Base-by-base conservation (phyloP, 92 coral and sea anemone genomes). In the Virgularia gustaviana region DNA sequence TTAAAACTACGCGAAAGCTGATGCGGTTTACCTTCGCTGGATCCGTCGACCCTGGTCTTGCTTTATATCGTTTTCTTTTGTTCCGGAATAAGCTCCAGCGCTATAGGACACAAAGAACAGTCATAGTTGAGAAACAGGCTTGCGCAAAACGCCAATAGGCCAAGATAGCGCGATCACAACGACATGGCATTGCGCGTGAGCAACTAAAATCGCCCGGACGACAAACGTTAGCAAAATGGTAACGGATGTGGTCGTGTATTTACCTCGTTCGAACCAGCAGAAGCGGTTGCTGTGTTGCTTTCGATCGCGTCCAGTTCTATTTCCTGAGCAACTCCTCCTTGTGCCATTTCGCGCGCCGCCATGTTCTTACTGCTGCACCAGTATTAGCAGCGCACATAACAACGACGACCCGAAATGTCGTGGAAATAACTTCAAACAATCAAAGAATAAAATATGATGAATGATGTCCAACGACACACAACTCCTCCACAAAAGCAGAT, bases 251-350 rank as follows among this genome's bases (percentile, higher is more conserved):
- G 19, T 10, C 43, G 1, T 29, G 9, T 49, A 68, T 68, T 68
- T 68, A 68, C 75, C 75, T 68, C 75, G n/a, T 68, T 68, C 32
- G 75, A 68, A 47, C 53, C 61, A 49, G 57, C 75, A 68, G 75
- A 68, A 68, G 20, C 36, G 15, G 61, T 61, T n/a, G 75, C 51
- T 35, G 16, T 16, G 8, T 68, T 55, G 51, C 35, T 30, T 68
- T 68, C 75, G 5, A 68, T 49, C 2, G 61, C 30, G 54, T 68
- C 33, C 20, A 68, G 36, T 49, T 68, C 75, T 59, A 31, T 68
- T 49, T 52, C 58, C 58, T 15, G 29, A 33, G 58, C 10, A 12
- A 68, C 60, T 49, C 44, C 44, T 43, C 58, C 61, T 18, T 22
- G 55, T n/a, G n/a, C n/a, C n/a, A n/a, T n/a, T n/a, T n/a, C n/a